Base-by-base conservation (phyloP, 2,797 vertebrate species). In the Brotogeris chrysoptera region DNA sequence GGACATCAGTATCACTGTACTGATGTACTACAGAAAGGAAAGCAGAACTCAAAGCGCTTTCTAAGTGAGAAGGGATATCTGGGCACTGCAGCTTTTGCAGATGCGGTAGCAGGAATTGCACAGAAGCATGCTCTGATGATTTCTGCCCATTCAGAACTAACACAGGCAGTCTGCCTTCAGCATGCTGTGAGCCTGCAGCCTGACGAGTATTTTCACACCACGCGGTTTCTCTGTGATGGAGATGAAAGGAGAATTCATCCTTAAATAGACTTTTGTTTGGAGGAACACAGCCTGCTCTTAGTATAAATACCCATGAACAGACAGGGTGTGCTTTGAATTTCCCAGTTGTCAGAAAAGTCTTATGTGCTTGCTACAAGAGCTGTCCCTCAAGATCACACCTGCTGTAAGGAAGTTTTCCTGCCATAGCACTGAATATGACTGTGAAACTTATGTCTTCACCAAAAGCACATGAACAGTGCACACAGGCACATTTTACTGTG, bases 111-210 rank as follows among this genome's bases (percentile, higher is more conserved):
- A 77, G 18, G 28, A 71, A 10, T 32, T 3, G 0, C 21, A 5
- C 13, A 18, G 27, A 34, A 55, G 15, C 0, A 0, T 9, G 11
- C 16, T 41, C 34, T 46, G 6, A 25, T 16, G 52, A 36, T 16
- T 80, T 47, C 59, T 36, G 36, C 63, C n/a, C 5, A 0, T 36
- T 68, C 66, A n/a, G 30, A 77, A 11, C 27, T 36, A 41, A 65
- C 16, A 30, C 28, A 10, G 24, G 36, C 41, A 34, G 18, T 68
- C 86, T 92, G 65, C 50, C 17, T 57, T 65, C 15, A 34, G 13
- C 8, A 3, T 44, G 23, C 34, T 34, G 4, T 28, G 6, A 83
- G 34, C 12, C 60, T 72, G 28, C 50, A 72, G 15, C 28, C 38
- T 80, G 44, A 41, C 13, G 21, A 34, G 11, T 28, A 32, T 53